A percentile compares a stretch with the other conserved stretches of the same genome.
Evolutionary conservation across 2,888 invertebrate species (phyloP).

Genomic region (Tinea pellionella): DNA sequence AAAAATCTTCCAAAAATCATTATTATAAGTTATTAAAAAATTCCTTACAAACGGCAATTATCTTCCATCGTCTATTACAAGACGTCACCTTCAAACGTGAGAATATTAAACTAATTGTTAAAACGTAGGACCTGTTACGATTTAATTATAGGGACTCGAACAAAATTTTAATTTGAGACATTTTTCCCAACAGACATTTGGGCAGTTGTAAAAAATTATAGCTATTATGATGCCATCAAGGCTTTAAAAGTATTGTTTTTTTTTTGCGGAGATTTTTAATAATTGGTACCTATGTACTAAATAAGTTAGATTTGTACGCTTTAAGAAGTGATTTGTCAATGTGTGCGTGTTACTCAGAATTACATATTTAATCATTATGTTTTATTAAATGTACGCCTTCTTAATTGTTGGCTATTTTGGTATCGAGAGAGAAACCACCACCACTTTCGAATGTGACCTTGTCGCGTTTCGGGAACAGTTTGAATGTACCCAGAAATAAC

Average conservation of each 20-base stretch:
- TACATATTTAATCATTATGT: background rate
- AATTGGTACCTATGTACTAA: constrained; percentile 25
- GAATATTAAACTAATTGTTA: constrained; percentile 23
- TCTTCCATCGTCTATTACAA: constrained; percentile 1
- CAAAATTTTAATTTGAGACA: constrained; percentile 37
- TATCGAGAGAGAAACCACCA: too few species aligned
- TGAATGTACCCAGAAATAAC: too few species aligned
- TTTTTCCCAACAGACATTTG: constrained; percentile 24
- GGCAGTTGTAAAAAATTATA: constrained; percentile 13
- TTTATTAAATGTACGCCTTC: constrained; percentile 19
- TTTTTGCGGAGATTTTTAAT: constrained; percentile 30
- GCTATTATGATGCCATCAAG: constrained; percentile 29
- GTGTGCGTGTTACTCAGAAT: background rate
- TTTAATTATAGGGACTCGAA: constrained; percentile 53
- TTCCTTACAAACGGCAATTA: constrained; percentile 29
- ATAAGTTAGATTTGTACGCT: constrained; percentile 28
- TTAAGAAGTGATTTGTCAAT: constrained; percentile 35
- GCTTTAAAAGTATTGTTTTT: constrained; percentile 28
- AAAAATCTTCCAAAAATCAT: too few species aligned
- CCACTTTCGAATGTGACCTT: too few species aligned
- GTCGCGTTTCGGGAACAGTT: too few species aligned
- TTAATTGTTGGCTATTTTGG: too few species aligned
- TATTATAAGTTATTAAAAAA: background rate
- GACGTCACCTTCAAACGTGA: constrained; percentile 28
- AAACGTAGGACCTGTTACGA: constrained; percentile 31